Percentiles rank a stretch among this genome's conserved stretches.
Conservation (phyloP, 2,888 invertebrate genomes). For the Bembecia ichneumoniformis region DNA sequence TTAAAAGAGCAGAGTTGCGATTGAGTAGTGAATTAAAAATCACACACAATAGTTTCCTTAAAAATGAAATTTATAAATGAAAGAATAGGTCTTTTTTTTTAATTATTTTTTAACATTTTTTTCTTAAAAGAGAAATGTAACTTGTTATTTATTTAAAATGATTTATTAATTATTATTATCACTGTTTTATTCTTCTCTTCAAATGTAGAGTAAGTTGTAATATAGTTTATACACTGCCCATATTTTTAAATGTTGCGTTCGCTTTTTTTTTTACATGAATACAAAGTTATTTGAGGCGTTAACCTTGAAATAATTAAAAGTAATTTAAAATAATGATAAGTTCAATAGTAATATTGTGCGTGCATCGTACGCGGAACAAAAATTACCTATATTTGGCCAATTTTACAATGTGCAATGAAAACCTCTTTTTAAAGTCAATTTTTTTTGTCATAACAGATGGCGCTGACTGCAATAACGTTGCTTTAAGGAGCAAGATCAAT, state of each 20-base stretch:
- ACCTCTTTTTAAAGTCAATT: too few species aligned
- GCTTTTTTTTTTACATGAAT: conserved; percentile 22
- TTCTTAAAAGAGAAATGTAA: conserved; percentile 54
- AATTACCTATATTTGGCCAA: conserved; percentile 24
- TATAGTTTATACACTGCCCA: conserved; percentile 64
- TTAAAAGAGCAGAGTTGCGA: conserved; percentile 66
- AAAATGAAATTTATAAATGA: conserved; percentile 40
- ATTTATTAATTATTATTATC: conserved; percentile 35
- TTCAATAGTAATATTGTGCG: conserved; percentile 25
- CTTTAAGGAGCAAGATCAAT: too few species aligned
- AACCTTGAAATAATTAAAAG: conserved; percentile 20
- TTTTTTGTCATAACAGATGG: too few species aligned
- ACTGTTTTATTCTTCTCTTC: conserved; percentile 34
- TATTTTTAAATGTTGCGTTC: conserved; percentile 43
- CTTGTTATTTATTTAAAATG: conserved; percentile 73
- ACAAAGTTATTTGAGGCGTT: conserved; percentile 11
- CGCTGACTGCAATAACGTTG: too few species aligned
- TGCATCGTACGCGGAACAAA: conserved; percentile 44
- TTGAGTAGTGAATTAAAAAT: conserved; percentile 52
- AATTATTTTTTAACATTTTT: conserved; percentile 66
- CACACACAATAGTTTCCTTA: conserved; percentile 56
- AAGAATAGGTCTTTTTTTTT: conserved; percentile 46
- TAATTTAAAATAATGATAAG: conserved; percentile 28
- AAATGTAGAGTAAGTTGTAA: conserved; percentile 64
- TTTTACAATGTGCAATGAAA: background rate